phyloP scores from a whole-genome alignment of 1,140 invertebrate genomes.

The Goniozus legneri region DNA sequence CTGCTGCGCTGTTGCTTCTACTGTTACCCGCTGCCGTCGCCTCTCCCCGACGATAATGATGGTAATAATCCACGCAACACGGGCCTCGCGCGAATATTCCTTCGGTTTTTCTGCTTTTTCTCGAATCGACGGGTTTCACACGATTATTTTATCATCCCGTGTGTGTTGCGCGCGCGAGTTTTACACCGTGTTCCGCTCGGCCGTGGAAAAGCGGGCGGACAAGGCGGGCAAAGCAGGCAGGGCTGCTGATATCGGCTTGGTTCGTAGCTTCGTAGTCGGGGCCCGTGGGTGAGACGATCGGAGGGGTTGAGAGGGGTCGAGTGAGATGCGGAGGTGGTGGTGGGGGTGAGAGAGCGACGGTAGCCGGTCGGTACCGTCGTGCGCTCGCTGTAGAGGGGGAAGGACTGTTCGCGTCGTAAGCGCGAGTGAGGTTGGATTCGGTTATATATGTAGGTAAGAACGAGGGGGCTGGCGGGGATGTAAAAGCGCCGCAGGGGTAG shows the following conservation, averaged over 20 bases:
- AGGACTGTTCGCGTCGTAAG: too few species aligned
- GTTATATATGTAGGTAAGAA: too few species aligned
- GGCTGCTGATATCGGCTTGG: conserved; percentile 27
- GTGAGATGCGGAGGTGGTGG: conserved; percentile 11
- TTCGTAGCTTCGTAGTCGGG: too few species aligned
- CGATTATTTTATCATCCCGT: conserved; percentile 40
- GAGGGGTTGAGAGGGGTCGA: conserved; percentile 11
- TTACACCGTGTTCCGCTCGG: conserved; percentile 37
- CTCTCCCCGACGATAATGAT: too few species aligned
- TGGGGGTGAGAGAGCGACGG: conserved; percentile 10
- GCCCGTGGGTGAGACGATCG: conserved; percentile 7
- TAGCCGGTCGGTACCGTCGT: conserved; percentile 1
- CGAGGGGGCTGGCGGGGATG: too few species aligned
- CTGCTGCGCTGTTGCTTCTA: conserved; percentile 31
- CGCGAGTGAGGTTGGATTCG: too few species aligned
- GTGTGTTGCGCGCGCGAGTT: too few species aligned
- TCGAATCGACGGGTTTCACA: conserved; percentile 11
- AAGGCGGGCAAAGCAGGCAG: conserved; percentile 17
- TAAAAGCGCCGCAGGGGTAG: too few species aligned
- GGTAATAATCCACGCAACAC: too few species aligned
- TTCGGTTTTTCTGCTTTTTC: conserved; percentile 25
- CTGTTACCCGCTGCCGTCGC: conserved; percentile 10
- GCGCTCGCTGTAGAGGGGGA: conserved; percentile 8
- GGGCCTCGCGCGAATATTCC: too few species aligned
- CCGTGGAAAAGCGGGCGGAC: conserved; percentile 31